Percentiles rank a stretch among this genome's conserved stretches.
Evolutionary conservation across 1,140 invertebrate species (phyloP).

Genomic region (Tachypleus tridentatus): DNA sequence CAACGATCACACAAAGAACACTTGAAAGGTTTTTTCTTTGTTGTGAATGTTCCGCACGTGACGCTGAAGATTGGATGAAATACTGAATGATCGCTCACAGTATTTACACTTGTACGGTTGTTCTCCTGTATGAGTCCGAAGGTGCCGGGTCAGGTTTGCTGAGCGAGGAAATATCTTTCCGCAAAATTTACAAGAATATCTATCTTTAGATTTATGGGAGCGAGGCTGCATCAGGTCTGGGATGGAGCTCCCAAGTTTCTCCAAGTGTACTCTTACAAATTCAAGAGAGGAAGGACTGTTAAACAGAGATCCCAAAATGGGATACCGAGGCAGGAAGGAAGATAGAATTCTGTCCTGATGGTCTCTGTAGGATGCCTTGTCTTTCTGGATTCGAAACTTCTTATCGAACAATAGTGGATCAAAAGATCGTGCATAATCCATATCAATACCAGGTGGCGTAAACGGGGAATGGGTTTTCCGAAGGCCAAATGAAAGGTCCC

Average conservation of each 20-base stretch:
- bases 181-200: constrained; percentile 82
- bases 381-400: constrained; percentile 22
- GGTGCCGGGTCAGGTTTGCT: background rate
- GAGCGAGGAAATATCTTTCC: background rate
- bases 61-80: constrained; percentile 94
- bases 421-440: constrained; percentile 50
- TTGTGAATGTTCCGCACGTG: constrained; percentile 99
- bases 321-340: constrained; percentile 13
- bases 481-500: too few species aligned
- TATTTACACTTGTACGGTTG: background rate
- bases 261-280: constrained; percentile 16
- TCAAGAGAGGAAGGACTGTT: constrained; percentile 11
- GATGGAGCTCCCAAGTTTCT: constrained; percentile 16
- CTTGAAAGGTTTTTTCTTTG: constrained; percentile 42
- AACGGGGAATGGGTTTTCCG: background rate
- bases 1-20: constrained; percentile 74
- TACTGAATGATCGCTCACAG: constrained; percentile 64
- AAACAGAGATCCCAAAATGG: constrained; percentile 15
- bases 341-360: constrained; percentile 16
- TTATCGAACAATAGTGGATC: constrained; percentile 25
- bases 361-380: constrained; percentile 14
- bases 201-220: constrained; percentile 65
- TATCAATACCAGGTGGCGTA: constrained; percentile 19
- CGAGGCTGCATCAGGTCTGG: constrained; percentile 31
- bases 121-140: background rate